Conservation (phyloP, 2,888 invertebrate genomes). For the Pantelozetes paolii region DNA sequence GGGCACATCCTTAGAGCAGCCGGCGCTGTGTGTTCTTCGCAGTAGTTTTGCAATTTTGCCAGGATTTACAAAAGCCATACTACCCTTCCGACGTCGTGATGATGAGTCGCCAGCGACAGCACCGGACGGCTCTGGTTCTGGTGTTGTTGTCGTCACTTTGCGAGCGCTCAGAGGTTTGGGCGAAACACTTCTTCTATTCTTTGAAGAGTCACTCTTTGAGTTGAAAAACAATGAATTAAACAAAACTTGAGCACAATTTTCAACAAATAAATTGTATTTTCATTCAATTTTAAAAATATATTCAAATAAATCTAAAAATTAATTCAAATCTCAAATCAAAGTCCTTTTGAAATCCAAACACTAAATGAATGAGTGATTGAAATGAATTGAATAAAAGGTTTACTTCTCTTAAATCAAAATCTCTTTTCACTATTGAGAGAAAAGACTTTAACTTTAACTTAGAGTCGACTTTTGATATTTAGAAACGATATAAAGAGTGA, state of each 20-base stretch:
- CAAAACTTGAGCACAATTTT: too few species aligned
- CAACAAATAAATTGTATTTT: too few species aligned
- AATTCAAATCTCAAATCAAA: not conserved
- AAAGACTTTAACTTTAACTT: not conserved
- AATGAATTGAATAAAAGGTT: not conserved
- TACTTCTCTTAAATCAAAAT: not conserved
- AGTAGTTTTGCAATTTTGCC: conserved; percentile 45
- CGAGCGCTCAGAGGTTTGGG: not conserved
- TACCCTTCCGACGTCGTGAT: conserved; percentile 43
- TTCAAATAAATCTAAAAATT: too few species aligned
- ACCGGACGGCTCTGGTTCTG: not conserved
- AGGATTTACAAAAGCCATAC: conserved; percentile 40
- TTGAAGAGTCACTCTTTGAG: conserved; percentile 7
- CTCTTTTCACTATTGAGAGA: not conserved
- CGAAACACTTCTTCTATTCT: not conserved
- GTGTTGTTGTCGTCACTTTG: not conserved
- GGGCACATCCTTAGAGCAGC: conserved; percentile 53
- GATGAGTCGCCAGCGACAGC: conserved; percentile 26
- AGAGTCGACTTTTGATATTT: not conserved
- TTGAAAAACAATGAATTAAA: not conserved
- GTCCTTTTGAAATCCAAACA: not conserved
- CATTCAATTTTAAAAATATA: too few species aligned
- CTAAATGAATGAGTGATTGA: not conserved
- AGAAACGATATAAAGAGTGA: not conserved
- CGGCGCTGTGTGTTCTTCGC: conserved; percentile 49